Percentiles rank a stretch among this genome's conserved stretches.
Evolutionary conservation across 2,888 invertebrate genomes (phyloP).

Genomic region (Petrolisthes manimaculis): DNA sequence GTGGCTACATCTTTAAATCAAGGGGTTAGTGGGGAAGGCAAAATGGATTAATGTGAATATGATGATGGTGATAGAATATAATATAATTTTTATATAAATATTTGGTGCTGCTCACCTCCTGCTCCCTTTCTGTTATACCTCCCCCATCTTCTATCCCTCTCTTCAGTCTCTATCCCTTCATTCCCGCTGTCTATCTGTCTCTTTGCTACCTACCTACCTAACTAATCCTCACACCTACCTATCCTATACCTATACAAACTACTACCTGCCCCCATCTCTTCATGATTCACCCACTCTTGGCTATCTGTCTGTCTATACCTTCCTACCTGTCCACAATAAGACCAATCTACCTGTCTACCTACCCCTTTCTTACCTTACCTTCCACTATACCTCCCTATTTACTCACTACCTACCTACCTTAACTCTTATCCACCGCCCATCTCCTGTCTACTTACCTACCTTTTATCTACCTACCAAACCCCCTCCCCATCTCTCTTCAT

Average conservation of each 20-base stretch:
- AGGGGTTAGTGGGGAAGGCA: too few species aligned
- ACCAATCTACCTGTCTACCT: not conserved
- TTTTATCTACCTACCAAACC: too few species aligned
- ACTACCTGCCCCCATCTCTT: not conserved
- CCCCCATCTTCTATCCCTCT: not conserved
- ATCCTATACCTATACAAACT: not conserved
- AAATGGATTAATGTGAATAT: too few species aligned
- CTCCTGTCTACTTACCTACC: too few species aligned
- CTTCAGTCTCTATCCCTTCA: not conserved
- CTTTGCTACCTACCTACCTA: not conserved
- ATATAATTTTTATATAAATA: too few species aligned
- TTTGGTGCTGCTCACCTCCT: too few species aligned
- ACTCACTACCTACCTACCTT: conserved; percentile 11
- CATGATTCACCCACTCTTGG: not conserved
- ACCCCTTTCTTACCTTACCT: not conserved
- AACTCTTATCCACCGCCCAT: not conserved
- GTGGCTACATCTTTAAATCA: too few species aligned
- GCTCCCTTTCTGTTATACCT: not conserved
- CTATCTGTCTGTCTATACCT: not conserved
- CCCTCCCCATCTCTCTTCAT: not conserved
- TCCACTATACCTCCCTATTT: not conserved
- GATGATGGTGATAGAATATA: too few species aligned
- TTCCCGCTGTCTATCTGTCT: not conserved
- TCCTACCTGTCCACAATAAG: not conserved
- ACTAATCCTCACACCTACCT: not conserved